phyloP scores from a whole-genome alignment of 2,888 invertebrate species.

The Cryptocephalus moraei region DNA sequence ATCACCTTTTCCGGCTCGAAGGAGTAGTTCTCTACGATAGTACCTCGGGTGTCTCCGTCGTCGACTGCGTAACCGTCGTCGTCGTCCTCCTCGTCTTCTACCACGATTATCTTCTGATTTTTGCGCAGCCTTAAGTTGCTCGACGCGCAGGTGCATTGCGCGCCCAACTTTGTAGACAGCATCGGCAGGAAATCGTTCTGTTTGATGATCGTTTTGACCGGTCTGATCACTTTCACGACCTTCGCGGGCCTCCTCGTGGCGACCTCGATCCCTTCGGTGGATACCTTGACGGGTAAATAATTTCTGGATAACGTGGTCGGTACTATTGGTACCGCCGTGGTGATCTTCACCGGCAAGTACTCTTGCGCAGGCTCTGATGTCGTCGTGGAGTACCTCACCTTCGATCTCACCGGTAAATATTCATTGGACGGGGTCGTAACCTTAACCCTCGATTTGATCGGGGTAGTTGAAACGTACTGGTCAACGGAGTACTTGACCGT shows the following conservation, averaged over 20 bases:
- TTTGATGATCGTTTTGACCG: slow-evolving; percentile 52
- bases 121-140: slow-evolving; percentile 45
- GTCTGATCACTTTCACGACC: slow-evolving; percentile 27
- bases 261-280: slow-evolving; percentile 11
- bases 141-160: slow-evolving; percentile 61
- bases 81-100: slow-evolving; percentile 22
- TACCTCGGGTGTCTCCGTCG: slow-evolving; percentile 25
- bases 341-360: neutral
- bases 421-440: slow-evolving; percentile 5
- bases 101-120: slow-evolving; percentile 22
- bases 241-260: slow-evolving; percentile 11
- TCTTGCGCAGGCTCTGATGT: neutral
- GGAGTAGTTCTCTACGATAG: slow-evolving; percentile 22
- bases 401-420: slow-evolving; percentile 10
- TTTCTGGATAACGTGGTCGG: slow-evolving; percentile 20
- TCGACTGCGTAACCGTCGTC: slow-evolving; percentile 14
- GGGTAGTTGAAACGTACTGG: neutral
- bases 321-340: slow-evolving; percentile 8
- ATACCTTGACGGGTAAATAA: slow-evolving; percentile 22
- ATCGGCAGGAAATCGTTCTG: slow-evolving; percentile 63
- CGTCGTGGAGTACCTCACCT: neutral
- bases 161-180: slow-evolving; percentile 58
- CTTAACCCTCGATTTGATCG: slow-evolving; percentile 5
- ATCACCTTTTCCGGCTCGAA: slow-evolving; percentile 25
- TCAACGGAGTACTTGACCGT: neutral